phyloP scores from a whole-genome alignment of 1,140 invertebrate species.

The Bombus superbus region DNA sequence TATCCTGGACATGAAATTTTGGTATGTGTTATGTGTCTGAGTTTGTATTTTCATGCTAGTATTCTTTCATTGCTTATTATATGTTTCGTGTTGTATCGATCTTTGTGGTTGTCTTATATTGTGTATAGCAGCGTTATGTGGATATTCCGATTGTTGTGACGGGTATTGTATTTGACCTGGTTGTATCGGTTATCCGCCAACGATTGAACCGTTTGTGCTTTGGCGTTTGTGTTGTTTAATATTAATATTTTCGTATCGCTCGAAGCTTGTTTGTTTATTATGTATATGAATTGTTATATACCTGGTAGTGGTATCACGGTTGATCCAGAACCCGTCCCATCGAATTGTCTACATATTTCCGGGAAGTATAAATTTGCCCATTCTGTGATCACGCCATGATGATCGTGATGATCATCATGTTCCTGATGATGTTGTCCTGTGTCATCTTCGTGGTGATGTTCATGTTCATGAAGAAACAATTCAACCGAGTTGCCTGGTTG shows the following conservation, averaged over 20 bases:
- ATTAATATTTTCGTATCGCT: background rate
- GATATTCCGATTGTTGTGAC: background rate
- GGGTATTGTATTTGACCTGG: background rate
- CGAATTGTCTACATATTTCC: constrained; percentile 83
- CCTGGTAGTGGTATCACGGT: constrained; percentile 35
- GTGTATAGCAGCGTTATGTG: constrained; percentile 39
- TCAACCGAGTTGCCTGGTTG: constrained; percentile 87
- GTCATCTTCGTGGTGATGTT: constrained; percentile 56
- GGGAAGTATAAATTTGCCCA: constrained; percentile 87
- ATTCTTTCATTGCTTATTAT: background rate
- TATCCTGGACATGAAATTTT: constrained; percentile 45
- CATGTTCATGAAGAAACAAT: constrained; percentile 84
- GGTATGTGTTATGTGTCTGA: background rate
- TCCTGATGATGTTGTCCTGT: constrained; percentile 72
- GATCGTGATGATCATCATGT: constrained; percentile 81
- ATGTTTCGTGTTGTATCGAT: rapidly evolving
- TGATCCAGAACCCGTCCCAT: constrained; percentile 42
- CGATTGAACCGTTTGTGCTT: background rate
- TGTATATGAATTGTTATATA: background rate
- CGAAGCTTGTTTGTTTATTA: background rate
- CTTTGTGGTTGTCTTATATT: background rate
- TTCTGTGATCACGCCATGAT: constrained; percentile 84
- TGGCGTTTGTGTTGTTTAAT: background rate
- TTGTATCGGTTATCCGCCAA: background rate
- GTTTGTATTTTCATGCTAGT: background rate